A percentile compares a stretch with the other conserved stretches of the same genome.
These are phyloP conservation scores for Ditylenchus dipsaci DNA, from an alignment of 1,140 invertebrate genomes.

Conservation along the genomic window DNA sequence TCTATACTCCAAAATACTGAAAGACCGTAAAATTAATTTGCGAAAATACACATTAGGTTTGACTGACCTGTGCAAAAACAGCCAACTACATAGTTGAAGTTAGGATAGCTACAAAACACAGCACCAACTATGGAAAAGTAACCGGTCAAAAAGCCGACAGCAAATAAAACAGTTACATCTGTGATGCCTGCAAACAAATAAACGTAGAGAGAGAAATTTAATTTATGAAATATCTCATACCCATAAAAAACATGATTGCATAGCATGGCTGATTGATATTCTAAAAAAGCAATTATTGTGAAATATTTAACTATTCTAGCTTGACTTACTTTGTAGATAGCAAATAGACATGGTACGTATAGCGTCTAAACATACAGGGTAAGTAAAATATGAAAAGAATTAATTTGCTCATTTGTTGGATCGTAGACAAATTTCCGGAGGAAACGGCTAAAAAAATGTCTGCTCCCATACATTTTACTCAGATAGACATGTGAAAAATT, in stretches of 20 bases:
- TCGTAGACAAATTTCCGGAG: background rate
- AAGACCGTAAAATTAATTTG: background rate
- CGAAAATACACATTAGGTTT: background rate
- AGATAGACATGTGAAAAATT: background rate
- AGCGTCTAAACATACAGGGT: constrained; percentile 18
- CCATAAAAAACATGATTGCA: constrained; percentile 16
- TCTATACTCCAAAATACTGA: background rate
- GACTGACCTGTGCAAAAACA: constrained; percentile 9
- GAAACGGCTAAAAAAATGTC: background rate
- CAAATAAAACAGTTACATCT: background rate
- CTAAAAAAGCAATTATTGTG: too few species aligned
- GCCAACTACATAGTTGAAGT: constrained; percentile 17
- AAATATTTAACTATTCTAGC: too few species aligned
- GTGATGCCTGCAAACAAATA: background rate
- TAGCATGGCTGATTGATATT: constrained; percentile 8
- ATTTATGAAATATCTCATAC: background rate
- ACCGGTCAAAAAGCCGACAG: background rate
- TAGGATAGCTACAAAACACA: constrained; percentile 16
- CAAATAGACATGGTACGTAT: constrained; percentile 17
- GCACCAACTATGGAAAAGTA: constrained; percentile 13
- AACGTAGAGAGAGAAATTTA: background rate
- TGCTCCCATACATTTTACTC: background rate
- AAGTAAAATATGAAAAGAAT: too few species aligned
- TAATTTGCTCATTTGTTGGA: background rate
- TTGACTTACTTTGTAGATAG: background rate